Evolutionary conservation across 1,140 invertebrate genomes (phyloP).

Genomic region (Temnothorax nylanderi): DNA sequence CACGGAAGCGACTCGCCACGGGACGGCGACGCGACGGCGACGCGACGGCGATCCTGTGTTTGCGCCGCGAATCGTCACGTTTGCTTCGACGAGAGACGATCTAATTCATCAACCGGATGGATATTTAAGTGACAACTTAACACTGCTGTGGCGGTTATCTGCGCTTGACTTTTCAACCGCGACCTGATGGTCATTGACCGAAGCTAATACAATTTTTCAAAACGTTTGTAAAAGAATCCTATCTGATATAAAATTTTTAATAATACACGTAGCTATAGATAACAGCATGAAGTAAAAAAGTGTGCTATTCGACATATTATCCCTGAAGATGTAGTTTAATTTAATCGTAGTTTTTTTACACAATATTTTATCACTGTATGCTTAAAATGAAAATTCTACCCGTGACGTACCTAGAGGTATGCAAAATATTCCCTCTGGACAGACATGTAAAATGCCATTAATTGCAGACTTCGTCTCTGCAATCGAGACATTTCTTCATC

Average conservation of each 20-base stretch:
- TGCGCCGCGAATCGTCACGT: constrained; percentile 67
- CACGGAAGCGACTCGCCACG: background rate
- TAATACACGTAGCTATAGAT: background rate
- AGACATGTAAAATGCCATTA: background rate
- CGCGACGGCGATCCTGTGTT: constrained; percentile 54
- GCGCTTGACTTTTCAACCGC: background rate
- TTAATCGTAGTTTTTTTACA: background rate
- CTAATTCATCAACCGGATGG: constrained; percentile 8
- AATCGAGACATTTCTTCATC: background rate
- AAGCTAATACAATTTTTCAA: no score
- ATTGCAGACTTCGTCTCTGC: background rate
- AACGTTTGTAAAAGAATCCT: no score
- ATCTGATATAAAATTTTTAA: background rate
- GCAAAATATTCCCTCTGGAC: no score
- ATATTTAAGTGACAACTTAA: constrained; percentile 16
- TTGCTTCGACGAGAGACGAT: background rate
- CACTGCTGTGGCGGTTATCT: no score
- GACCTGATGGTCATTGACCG: background rate
- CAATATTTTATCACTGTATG: no score
- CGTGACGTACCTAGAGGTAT: no score
- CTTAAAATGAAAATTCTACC: no score
- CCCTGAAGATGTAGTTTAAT: background rate
- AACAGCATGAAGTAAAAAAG: background rate
- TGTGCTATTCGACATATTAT: background rate
- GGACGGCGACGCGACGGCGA: background rate